These are phyloP conservation scores for Aspidapion aeneum DNA, from an alignment of 2,888 invertebrate species.

Conservation along the genomic window DNA sequence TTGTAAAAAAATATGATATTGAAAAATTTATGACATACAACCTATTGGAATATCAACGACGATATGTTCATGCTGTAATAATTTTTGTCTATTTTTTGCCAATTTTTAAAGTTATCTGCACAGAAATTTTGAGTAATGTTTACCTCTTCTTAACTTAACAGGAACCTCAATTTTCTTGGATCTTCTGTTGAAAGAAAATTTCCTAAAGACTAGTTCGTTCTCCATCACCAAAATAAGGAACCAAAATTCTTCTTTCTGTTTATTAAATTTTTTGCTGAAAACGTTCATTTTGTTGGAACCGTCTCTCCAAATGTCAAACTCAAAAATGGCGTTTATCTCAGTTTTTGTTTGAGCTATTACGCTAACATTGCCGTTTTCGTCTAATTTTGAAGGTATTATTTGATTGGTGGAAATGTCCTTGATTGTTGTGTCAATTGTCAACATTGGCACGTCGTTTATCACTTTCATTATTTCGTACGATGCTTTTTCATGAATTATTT, in stretches of 20 bases:
- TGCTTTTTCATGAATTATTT: slow-evolving; percentile 24
- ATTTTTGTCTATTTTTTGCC: no score
- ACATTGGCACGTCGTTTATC: slow-evolving; percentile 39
- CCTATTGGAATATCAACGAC: no score
- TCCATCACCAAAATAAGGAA: slow-evolving; percentile 79
- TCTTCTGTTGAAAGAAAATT: slow-evolving; percentile 64
- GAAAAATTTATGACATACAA: no score
- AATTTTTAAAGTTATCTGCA: no score
- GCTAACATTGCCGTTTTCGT: slow-evolving; percentile 15
- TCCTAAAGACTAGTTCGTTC: slow-evolving; percentile 69
- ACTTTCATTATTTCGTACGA: slow-evolving; percentile 35
- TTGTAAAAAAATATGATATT: no score
- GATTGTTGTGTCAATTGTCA: slow-evolving; percentile 35
- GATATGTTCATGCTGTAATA: no score
- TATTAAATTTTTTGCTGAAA: slow-evolving; percentile 86
- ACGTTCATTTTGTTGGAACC: slow-evolving; percentile 47
- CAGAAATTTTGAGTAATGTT: no score
- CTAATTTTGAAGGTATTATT: slow-evolving; percentile 13
- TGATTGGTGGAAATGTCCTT: slow-evolving; percentile 20
- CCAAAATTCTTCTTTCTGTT: slow-evolving; percentile 96
- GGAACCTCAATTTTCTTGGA: slow-evolving; percentile 48
- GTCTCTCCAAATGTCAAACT: slow-evolving; percentile 36
- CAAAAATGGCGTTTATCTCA: slow-evolving; percentile 35
- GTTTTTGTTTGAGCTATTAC: slow-evolving; percentile 14
- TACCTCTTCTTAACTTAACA: slow-evolving; percentile 56